These are phyloP conservation scores for Plebejus anna DNA, from an alignment of 2,888 invertebrate species.

Conservation along the genomic window DNA sequence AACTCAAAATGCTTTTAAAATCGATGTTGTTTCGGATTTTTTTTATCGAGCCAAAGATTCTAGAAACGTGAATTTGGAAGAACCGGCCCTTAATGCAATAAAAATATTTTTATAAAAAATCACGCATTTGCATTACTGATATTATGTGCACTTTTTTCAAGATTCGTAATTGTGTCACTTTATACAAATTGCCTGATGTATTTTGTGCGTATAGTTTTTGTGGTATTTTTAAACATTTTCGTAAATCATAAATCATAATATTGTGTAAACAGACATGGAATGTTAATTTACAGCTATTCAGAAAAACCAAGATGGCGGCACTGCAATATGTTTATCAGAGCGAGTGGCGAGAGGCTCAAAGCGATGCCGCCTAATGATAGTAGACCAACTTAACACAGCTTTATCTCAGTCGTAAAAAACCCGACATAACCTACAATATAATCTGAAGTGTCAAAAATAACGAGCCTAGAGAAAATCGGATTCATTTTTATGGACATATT, in stretches of 20 bases:
- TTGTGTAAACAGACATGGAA: not conserved
- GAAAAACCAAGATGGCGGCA: not conserved
- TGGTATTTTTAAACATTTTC: not conserved
- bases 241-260: not conserved
- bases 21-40: too few species aligned
- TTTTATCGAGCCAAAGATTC: too few species aligned
- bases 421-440: constrained; percentile 38
- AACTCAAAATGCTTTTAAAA: too few species aligned
- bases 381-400: constrained; percentile 42
- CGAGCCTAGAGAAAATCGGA: constrained; percentile 11
- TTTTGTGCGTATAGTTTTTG: too few species aligned
- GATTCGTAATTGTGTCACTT: too few species aligned
- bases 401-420: constrained; percentile 55
- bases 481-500: not conserved
- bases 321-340: constrained; percentile 22
- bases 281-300: not conserved
- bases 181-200: too few species aligned
- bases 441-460: constrained; percentile 22
- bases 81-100: too few species aligned
- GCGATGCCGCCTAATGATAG: constrained; percentile 44
- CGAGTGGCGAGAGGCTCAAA: constrained; percentile 34
- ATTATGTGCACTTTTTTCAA: too few species aligned
- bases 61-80: too few species aligned
- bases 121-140: too few species aligned
- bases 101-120: too few species aligned